phyloP scores from a whole-genome alignment of 2,888 invertebrate genomes.

The Drosophila siamana region DNA sequence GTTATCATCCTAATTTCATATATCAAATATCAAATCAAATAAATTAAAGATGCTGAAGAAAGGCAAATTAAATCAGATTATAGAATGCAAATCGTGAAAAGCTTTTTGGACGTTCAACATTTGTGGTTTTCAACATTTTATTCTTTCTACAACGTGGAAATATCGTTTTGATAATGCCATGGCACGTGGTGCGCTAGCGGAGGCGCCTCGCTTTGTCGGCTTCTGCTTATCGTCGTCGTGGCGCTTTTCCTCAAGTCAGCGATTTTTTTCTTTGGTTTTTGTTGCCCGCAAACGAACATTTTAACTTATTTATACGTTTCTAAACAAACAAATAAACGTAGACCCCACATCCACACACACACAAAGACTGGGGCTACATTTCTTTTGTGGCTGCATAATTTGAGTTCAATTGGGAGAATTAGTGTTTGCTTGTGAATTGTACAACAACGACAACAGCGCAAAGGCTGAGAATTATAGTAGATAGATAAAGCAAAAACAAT shows the following conservation, averaged over 20 bases:
- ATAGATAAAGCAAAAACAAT: conserved; percentile 9
- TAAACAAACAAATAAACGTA: conserved; percentile 59
- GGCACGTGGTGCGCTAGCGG: conserved; percentile 26
- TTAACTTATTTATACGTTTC: conserved; percentile 57
- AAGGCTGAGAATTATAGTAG: conserved; percentile 18
- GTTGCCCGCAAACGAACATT: conserved; percentile 34
- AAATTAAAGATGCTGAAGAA: not conserved
- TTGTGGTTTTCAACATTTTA: not conserved
- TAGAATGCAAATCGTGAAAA: not conserved
- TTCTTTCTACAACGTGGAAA: conserved; percentile 4
- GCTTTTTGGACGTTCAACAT: not conserved
- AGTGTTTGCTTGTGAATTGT: conserved; percentile 60
- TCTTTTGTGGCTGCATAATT: conserved; percentile 53
- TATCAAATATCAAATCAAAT: not conserved
- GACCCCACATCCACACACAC: conserved; percentile 7
- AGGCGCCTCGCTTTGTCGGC: conserved; percentile 33
- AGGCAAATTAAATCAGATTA: not conserved
- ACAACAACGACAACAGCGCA: conserved; percentile 27
- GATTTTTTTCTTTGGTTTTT: conserved; percentile 1
- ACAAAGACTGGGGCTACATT: conserved; percentile 15
- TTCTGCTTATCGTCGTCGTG: conserved; percentile 45
- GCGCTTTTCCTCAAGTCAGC: conserved; percentile 32
- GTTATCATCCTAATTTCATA: conserved; percentile 15
- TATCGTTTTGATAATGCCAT: conserved; percentile 8
- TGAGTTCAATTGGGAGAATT: conserved; percentile 70